Evolutionary conservation across 2,113 vertebrate genomes (phyloP), one percentile per base, ranked within the genome.

Genomic region (Alexandromys fortis): DNA sequence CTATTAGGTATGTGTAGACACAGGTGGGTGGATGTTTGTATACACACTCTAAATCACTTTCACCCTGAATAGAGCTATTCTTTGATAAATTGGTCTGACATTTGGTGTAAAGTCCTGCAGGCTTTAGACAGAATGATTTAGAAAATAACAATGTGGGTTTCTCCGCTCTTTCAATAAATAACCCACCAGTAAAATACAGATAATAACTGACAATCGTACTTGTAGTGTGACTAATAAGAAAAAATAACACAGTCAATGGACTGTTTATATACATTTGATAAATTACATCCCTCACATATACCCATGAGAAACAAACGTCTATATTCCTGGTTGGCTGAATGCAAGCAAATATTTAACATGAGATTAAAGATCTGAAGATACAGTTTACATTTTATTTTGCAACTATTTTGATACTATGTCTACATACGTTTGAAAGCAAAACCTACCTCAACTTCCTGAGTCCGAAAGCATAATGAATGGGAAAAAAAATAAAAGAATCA

Each of bases 401-500:
- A 98, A 97, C 91, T 90, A 95, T 19, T 97, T 96, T 61, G 47
- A 96, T 96, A 92, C 89, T 93, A 78, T 3, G 10, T 95, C 97
- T 97, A 98, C 95, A 97, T 92, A 98, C 38, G 97, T 96, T 96
- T 98, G 96, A 98, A 98, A 98, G 94, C 73, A 97, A 97, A 98
- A 99, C 98, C 96, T 99, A 99, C 98, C 98, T 99, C 98, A 97
- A 99, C 98, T 97, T 99, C 98, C 98, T 99, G 98, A 98, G 92
- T 83, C 98, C n/a, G 98, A 75, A 98, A 98, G 98, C 98, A 97
- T 98, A 98, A 98, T 96, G 97, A 98, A 98, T 97, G 98, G 98
- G 13, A 96, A 97, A 96, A 96, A 45, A 98, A 98, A 98, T 91
- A 97, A 98, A 98, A 98, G 94, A 98, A 98, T 98, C 96, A 98